Evolutionary conservation across 2,888 invertebrate species (phyloP).

Genomic region (Toxonevra muliebris): DNA sequence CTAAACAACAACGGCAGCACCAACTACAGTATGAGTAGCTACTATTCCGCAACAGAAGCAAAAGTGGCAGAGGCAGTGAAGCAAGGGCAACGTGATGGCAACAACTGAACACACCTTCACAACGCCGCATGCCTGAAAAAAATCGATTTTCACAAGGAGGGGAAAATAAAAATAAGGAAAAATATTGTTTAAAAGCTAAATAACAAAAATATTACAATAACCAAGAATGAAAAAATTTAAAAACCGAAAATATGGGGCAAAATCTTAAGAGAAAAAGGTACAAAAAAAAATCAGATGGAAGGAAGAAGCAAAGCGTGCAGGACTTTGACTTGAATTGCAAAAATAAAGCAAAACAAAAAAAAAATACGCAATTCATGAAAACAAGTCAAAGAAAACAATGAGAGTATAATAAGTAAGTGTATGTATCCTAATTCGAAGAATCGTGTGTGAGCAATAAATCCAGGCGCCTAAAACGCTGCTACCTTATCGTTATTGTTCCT

Average conservation of each 20-base stretch:
- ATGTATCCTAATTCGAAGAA: background rate
- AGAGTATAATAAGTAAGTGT: background rate
- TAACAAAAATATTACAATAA: background rate
- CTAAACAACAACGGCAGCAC: constrained; percentile 21
- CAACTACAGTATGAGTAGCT: constrained; percentile 9
- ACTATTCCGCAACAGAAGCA: background rate
- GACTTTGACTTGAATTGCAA: background rate
- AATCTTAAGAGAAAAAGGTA: background rate
- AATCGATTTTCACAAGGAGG: background rate
- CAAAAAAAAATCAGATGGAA: too few relatives aligned
- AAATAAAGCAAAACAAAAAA: background rate
- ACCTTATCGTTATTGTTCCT: background rate
- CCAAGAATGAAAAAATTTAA: background rate
- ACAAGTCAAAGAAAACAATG: background rate
- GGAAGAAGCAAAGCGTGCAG: background rate
- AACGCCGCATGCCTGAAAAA: background rate
- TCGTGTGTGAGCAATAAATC: background rate
- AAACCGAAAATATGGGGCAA: constrained; percentile 5
- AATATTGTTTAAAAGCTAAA: background rate
- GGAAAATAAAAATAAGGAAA: background rate
- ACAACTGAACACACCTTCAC: constrained; percentile 6
- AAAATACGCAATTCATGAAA: too few relatives aligned
- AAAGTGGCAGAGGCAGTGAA: background rate
- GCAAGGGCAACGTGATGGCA: background rate
- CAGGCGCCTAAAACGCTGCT: background rate